Evolutionary conservation across 2,888 invertebrate species (phyloP).

Genomic region (Hyles lineata): DNA sequence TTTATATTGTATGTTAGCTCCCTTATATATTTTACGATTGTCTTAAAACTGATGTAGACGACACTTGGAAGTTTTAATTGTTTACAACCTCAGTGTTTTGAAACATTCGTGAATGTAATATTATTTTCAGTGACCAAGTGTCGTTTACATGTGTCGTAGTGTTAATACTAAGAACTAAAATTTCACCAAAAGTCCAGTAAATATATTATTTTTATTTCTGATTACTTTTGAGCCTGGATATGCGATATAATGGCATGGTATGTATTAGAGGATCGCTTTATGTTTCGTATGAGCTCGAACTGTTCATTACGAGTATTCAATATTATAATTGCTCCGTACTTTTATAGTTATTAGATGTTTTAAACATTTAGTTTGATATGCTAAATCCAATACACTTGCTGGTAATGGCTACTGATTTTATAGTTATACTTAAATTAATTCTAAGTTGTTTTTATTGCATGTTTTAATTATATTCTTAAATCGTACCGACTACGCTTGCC

Average conservation of each 20-base stretch:
- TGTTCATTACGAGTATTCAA: background rate
- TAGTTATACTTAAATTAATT: background rate
- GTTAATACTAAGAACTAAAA: background rate
- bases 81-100: background rate
- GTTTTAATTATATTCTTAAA: background rate
- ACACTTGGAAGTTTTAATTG: background rate
- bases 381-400: background rate
- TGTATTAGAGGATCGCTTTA: conserved; percentile 48
- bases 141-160: background rate
- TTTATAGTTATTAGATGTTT: background rate
- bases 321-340: background rate
- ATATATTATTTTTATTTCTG: conserved; percentile 45
- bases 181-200: background rate
- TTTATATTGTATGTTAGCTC: background rate
- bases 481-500: background rate
- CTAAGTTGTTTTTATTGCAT: background rate
- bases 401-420: background rate
- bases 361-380: background rate
- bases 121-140: background rate
- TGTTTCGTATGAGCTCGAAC: conserved; percentile 10
- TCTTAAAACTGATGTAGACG: conserved; percentile 3
- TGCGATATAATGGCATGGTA: conserved; percentile 58
- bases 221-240: conserved; percentile 71
- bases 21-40: conserved; percentile 1
- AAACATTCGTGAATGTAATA: background rate